phyloP scores from a whole-genome alignment of 92 coral and sea anemone species.

The Palythoa caribaeorum region DNA sequence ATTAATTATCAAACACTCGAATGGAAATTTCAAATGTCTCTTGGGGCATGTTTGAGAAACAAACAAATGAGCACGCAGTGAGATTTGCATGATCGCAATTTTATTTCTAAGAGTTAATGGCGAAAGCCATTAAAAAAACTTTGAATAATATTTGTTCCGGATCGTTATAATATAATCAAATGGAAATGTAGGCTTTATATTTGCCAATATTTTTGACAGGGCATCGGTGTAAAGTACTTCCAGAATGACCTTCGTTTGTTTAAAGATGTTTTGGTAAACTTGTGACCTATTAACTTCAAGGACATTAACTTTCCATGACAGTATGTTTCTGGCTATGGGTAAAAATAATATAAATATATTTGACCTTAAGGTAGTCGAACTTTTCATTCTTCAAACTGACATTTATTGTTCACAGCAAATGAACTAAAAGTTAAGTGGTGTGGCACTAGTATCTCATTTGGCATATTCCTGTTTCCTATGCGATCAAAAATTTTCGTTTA shows the following conservation, averaged over 20 bases:
- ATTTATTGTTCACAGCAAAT: too few relatives aligned
- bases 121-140: background rate
- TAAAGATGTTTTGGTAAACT: background rate
- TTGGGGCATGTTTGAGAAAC: background rate
- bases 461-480: too few relatives aligned
- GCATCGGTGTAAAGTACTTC: background rate
- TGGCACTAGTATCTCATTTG: too few relatives aligned
- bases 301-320: background rate
- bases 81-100: background rate
- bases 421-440: too few relatives aligned
- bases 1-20: background rate
- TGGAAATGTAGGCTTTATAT: background rate
- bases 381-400: too few relatives aligned
- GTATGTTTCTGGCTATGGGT: background rate
- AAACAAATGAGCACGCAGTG: background rate
- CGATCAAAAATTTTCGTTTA: too few relatives aligned
- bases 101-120: background rate
- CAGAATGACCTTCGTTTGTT: background rate
- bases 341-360: too few relatives aligned
- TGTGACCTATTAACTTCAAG: background rate
- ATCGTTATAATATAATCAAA: background rate
- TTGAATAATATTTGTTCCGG: background rate
- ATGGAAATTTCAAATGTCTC: background rate
- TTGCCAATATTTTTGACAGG: background rate
- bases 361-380: too few relatives aligned